phyloP scores from a whole-genome alignment of 2,888 invertebrate genomes.

The Cantharis nigra region DNA sequence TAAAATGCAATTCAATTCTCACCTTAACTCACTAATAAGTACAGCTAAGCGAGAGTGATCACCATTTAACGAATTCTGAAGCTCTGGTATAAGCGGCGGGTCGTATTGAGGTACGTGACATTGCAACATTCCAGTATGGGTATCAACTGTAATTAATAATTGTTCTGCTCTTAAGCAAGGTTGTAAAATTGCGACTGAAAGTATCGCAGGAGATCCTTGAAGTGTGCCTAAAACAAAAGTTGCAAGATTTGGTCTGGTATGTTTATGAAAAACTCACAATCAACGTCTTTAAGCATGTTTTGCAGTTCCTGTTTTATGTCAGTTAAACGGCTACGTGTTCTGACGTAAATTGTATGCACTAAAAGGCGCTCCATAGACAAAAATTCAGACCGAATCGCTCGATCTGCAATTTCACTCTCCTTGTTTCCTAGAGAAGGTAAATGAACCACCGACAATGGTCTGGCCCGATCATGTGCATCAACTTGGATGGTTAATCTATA shows the following conservation, averaged over 20 bases:
- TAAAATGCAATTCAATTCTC: constrained; percentile 10
- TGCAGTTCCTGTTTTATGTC: constrained; percentile 81
- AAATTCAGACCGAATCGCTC: constrained; percentile 85
- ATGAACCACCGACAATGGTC: constrained; percentile 74
- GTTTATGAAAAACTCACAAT: constrained; percentile 62
- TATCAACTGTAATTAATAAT: constrained; percentile 89
- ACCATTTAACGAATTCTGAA: constrained; percentile 78
- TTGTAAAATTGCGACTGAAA: constrained; percentile 86
- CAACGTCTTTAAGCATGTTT: constrained; percentile 71
- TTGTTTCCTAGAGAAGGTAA: constrained; percentile 71
- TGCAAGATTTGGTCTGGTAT: neutral
- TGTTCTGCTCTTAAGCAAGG: constrained; percentile 92
- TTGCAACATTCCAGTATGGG: constrained; percentile 89
- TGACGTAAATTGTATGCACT: constrained; percentile 93
- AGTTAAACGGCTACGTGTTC: constrained; percentile 81
- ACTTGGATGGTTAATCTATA: constrained; percentile 89
- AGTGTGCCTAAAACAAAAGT: constrained; percentile 68
- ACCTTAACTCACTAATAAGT: constrained; percentile 69
- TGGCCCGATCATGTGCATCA: constrained; percentile 78
- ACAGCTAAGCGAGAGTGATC: constrained; percentile 70
- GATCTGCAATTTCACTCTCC: constrained; percentile 70
- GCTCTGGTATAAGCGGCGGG: constrained; percentile 77
- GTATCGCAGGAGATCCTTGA: constrained; percentile 89
- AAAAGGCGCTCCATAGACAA: constrained; percentile 94
- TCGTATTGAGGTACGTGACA: constrained; percentile 93